Evolutionary conservation across 2,888 invertebrate genomes (phyloP).

Genomic region (Oxytorus armatus): DNA sequence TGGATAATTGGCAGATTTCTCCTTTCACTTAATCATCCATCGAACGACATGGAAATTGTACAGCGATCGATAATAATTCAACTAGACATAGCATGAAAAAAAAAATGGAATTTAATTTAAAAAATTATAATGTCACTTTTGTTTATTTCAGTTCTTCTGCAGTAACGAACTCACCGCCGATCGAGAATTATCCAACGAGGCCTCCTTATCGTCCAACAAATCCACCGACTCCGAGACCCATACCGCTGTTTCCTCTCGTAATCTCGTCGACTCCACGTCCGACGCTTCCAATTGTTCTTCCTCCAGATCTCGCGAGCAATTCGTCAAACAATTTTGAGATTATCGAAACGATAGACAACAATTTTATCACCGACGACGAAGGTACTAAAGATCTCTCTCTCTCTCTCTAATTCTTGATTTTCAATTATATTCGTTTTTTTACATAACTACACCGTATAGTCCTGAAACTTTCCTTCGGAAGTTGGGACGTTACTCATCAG

Average conservation of each 20-base stretch:
- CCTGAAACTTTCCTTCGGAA: conserved; percentile 5
- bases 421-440: not conserved
- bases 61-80: too few relatives aligned
- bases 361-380: conserved; percentile 82
- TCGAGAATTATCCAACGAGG: conserved; percentile 84
- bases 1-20: too few relatives aligned
- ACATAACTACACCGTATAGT: not conserved
- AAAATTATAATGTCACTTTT: too few relatives aligned
- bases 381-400: conserved; percentile 73
- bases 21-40: too few relatives aligned
- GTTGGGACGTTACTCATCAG: conserved; percentile 11
- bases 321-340: conserved; percentile 71
- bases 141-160: conserved; percentile 63
- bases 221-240: conserved; percentile 85
- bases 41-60: too few relatives aligned
- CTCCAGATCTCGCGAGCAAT: conserved; percentile 70
- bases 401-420: not conserved
- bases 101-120: too few relatives aligned
- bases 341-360: conserved; percentile 78
- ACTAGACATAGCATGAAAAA: too few relatives aligned
- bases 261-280: conserved; percentile 69
- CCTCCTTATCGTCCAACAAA: conserved; percentile 83
- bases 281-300: conserved; percentile 56
- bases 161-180: conserved; percentile 62
- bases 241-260: conserved; percentile 79